Evolutionary conservation across 37 sponge, comb jelly and placozoan species (phyloP).

Genomic region (Dysidea cf. avara): DNA sequence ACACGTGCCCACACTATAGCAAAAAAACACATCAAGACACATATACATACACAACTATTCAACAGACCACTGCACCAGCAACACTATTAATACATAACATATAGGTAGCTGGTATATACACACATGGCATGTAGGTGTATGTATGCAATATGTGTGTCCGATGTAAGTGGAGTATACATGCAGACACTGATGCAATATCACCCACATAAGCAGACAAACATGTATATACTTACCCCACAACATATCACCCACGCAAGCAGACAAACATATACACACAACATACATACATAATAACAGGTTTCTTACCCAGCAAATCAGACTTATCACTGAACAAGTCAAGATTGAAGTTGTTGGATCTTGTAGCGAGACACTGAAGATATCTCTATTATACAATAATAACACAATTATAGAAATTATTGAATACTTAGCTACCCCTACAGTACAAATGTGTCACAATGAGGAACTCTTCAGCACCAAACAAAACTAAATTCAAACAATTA

Average conservation of each 20-base stretch:
- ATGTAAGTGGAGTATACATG: no score
- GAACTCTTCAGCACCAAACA: background rate
- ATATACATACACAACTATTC: slow-evolving; percentile 5
- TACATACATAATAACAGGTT: no score
- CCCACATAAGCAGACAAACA: no score
- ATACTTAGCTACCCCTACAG: no score
- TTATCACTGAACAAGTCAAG: slow-evolving; percentile 62
- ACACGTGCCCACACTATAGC: background rate
- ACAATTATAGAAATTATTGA: no score
- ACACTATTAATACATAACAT: background rate
- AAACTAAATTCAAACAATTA: background rate
- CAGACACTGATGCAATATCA: no score
- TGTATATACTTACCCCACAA: no score
- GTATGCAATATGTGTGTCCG: no score
- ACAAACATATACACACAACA: no score
- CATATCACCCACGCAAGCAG: no score
- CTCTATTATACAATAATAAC: slow-evolving; percentile 36
- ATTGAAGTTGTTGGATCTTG: slow-evolving; percentile 44
- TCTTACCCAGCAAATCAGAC: slow-evolving; percentile 43
- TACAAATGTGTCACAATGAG: background rate
- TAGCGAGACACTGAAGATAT: slow-evolving; percentile 84
- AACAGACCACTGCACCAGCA: background rate
- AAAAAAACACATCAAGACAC: background rate
- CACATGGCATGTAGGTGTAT: no score
- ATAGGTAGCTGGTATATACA: no score